These are phyloP conservation scores for Platichthys stellatus DNA, from an alignment of 2,113 vertebrate genomes.

Conservation along the genomic window DNA sequence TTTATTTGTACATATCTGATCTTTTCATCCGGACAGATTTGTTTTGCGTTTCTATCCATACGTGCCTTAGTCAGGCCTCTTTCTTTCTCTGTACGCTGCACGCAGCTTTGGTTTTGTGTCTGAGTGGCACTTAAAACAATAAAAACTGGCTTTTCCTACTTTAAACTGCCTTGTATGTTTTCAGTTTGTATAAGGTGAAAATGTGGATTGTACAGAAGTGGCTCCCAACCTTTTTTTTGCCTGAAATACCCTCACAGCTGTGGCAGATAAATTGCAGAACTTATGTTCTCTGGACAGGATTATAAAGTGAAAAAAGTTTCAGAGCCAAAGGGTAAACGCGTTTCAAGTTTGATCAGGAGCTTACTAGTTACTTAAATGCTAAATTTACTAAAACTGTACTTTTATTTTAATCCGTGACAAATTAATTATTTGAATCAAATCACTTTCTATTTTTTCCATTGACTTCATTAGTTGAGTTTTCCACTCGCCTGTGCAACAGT, in stretches of 20 bases:
- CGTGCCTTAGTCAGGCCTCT: slow-evolving; percentile 66
- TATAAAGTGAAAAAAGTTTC: no score
- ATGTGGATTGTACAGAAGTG: background rate
- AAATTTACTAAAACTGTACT: no score
- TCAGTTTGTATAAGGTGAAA: background rate
- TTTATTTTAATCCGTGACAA: no score
- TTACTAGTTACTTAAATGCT: no score
- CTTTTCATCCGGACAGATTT: slow-evolving; percentile 20
- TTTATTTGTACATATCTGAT: slow-evolving; percentile 52
- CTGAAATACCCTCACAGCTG: background rate
- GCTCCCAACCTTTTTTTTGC: background rate
- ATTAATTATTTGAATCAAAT: no score
- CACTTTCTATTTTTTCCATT: background rate
- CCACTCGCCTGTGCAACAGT: background rate
- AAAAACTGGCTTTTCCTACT: slow-evolving; percentile 52
- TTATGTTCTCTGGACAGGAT: no score
- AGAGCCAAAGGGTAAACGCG: no score
- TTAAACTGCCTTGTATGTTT: background rate
- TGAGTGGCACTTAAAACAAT: slow-evolving; percentile 52
- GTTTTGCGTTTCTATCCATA: slow-evolving; percentile 50
- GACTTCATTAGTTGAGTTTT: background rate
- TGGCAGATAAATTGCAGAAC: background rate
- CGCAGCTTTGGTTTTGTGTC: slow-evolving; percentile 51
- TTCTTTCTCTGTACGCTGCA: slow-evolving; percentile 32
- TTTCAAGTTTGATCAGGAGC: no score